Base-by-base conservation (phyloP, 2,113 vertebrate genomes). In the Megalops atlanticus region DNA sequence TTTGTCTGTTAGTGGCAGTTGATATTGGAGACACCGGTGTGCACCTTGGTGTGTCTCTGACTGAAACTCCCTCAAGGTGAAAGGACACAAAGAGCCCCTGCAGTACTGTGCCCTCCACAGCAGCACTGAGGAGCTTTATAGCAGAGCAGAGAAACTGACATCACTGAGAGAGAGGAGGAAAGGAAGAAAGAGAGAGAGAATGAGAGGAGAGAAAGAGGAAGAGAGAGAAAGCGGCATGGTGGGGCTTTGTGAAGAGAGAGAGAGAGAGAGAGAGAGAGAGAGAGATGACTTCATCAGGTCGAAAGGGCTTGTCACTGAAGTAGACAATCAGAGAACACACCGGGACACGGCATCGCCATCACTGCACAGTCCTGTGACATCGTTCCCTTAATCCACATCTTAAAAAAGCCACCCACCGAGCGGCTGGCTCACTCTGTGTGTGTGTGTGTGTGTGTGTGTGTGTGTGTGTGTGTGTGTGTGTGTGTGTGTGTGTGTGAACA, bases 121-220 rank as follows among this genome's bases (percentile, higher is more conserved):
- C 1, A 58, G 18, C 52, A 58, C n/a, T 27, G 58, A 31, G n/a
- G 58, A 24, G 8, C 15, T n/a, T n/a, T 6, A 18, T 58, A 18
- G 18, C 35, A 40, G 33, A n/a, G 38, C 4, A 36, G 54, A 38
- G 24, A 31, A 40, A 35, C 5, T 69, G 54, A 6, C 2, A 6
- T 24, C 35, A 78, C 18, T 18, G 45, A 33, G 10, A 45, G 47
- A 12, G 33, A 36, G 76, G 76, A 85, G 69, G 45, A 41, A 72
- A 40, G 38, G 16, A 3, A 16, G 45, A 24, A 68, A 38, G 74
- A 76, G 43, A 52, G 58, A 47, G 43, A 33, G 27, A 36, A 45
- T 8, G 64, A 33, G n/a, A 24, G 1, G 12, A 38, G 70, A 38
- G 33, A 39, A 35, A 73, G 3, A 35, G 27, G 15, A 39, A 73